Conservation (phyloP, 2,888 invertebrate genomes). For the Drosophila emarginata region DNA sequence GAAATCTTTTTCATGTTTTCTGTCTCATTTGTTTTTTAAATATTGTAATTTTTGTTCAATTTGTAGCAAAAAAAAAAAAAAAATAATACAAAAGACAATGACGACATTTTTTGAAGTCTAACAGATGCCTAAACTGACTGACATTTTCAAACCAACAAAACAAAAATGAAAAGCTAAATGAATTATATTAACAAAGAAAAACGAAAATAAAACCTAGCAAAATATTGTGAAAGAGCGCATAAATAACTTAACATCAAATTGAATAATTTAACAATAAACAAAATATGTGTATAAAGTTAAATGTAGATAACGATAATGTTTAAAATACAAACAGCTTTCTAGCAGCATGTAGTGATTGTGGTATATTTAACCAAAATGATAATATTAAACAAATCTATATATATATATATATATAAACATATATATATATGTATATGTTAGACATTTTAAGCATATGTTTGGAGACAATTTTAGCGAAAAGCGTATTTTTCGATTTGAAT, state of each 20-base stretch:
- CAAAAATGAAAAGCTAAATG: constrained; percentile 36
- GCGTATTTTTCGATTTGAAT: neutral
- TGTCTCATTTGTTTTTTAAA: constrained; percentile 29
- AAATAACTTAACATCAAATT: constrained; percentile 31
- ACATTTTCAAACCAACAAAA: constrained; percentile 47
- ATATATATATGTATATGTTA: constrained; percentile 2
- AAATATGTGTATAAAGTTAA: constrained; percentile 52
- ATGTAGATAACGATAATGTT: constrained; percentile 71
- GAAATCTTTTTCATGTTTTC: constrained; percentile 35
- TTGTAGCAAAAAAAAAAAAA: constrained; percentile 37
- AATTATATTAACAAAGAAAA: constrained; percentile 27
- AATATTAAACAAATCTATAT: constrained; percentile 32
- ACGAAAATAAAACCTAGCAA: constrained; percentile 46
- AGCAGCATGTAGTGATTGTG: constrained; percentile 75
- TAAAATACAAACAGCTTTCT: constrained; percentile 62
- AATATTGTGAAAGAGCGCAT: constrained; percentile 53
- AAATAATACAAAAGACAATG: constrained; percentile 78
- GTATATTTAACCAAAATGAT: constrained; percentile 66
- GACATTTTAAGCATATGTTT: constrained; percentile 14
- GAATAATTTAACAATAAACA: constrained; percentile 22
- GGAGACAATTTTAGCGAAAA: neutral
- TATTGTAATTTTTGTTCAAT: constrained; percentile 50
- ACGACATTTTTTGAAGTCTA: constrained; percentile 71
- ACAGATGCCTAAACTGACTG: constrained; percentile 79
- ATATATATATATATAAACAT: neutral